These are phyloP conservation scores for Antechinus flavipes DNA, from an alignment of 2,113 vertebrate species.

Conservation along the genomic window DNA sequence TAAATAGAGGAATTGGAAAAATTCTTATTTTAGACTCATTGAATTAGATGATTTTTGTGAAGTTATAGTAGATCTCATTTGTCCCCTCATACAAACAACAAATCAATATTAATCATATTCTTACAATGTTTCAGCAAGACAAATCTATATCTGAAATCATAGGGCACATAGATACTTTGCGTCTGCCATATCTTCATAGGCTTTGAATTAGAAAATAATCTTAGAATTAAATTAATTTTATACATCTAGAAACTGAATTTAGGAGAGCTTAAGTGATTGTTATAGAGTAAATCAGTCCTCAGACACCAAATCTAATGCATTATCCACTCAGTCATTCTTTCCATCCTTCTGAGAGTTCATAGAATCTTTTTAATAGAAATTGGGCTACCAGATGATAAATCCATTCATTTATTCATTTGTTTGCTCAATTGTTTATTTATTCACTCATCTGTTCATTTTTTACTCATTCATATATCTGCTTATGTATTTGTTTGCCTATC, in stretches of 20 bases:
- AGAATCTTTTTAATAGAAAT: neutral
- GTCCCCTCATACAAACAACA: neutral
- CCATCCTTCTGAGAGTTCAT: neutral
- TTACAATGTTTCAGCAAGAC: neutral
- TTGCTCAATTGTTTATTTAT: neutral
- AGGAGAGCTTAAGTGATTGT: neutral
- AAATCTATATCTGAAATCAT: constrained; percentile 1
- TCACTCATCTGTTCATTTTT: neutral
- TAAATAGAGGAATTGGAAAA: constrained; percentile 1
- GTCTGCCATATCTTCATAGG: neutral
- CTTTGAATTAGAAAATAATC: neutral
- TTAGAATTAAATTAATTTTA: neutral
- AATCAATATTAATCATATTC: neutral
- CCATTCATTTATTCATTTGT: neutral
- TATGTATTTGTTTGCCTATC: neutral
- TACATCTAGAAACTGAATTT: neutral
- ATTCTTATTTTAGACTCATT: neutral
- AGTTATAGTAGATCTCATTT: neutral
- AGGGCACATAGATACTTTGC: neutral
- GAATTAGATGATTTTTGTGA: neutral
- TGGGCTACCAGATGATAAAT: neutral
- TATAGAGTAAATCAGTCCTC: neutral
- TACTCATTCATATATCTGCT: neutral
- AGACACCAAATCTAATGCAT: neutral
- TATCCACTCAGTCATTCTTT: neutral